Percentiles rank a stretch among this genome's conserved stretches.
phyloP scores from a whole-genome alignment of 2,113 vertebrate species.

The Urocolius indicus region DNA sequence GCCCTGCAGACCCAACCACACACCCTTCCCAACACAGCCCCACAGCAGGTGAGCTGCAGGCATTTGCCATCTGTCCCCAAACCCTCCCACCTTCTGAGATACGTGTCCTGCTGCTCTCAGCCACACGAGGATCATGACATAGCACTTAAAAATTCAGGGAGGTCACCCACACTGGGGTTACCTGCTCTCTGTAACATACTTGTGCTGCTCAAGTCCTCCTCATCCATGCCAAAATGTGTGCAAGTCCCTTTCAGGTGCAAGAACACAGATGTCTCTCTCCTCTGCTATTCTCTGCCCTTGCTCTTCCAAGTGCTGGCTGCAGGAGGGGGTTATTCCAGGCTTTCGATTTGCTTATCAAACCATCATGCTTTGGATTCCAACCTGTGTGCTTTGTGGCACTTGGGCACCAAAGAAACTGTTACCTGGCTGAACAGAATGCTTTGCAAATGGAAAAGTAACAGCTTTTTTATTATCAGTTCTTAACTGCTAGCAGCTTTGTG shows the following conservation, averaged over 20 bases:
- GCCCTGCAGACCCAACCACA: background rate
- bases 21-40: background rate
- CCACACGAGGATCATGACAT: background rate
- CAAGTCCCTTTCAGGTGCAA: background rate
- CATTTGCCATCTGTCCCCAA: background rate
- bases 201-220: background rate
- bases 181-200: background rate
- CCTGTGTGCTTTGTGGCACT: background rate
- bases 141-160: background rate
- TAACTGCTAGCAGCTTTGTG: background rate
- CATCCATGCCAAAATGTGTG: accelerated
- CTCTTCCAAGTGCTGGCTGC: accelerated
- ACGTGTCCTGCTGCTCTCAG: background rate
- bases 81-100: background rate
- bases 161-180: background rate
- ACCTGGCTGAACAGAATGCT: background rate
- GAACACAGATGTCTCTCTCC: background rate
- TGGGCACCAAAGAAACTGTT: background rate
- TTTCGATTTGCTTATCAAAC: background rate
- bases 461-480: background rate
- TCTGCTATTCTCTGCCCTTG: background rate
- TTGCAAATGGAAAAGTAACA: background rate
- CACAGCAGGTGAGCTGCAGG: accelerated
- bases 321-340: background rate
- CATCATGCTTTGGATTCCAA: background rate